Percentiles rank a stretch among this genome's conserved stretches.
phyloP scores from a whole-genome alignment of 1,140 invertebrate genomes.

The Argopecten irradians region DNA sequence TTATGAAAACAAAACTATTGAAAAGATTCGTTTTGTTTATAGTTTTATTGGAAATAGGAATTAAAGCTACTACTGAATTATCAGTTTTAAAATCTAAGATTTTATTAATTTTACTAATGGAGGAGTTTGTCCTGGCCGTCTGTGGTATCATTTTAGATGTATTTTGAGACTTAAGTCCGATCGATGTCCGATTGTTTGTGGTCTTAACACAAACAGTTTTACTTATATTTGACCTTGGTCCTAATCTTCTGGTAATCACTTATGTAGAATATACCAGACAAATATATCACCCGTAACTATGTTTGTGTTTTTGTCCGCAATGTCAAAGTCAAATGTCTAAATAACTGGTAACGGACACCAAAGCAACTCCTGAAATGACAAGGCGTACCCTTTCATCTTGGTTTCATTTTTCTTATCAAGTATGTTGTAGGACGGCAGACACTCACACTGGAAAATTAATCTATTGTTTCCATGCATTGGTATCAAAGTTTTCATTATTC shows the following conservation, averaged over 20 bases:
- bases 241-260: not conserved
- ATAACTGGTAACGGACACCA: not conserved
- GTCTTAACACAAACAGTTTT: too few relatives aligned
- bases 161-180: too few relatives aligned
- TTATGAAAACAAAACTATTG: too few relatives aligned
- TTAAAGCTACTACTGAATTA: too few relatives aligned
- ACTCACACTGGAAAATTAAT: not conserved
- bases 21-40: too few relatives aligned
- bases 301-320: not conserved
- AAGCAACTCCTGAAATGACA: not conserved
- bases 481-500: not conserved
- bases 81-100: too few relatives aligned
- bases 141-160: too few relatives aligned
- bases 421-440: not conserved
- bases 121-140: too few relatives aligned
- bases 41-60: too few relatives aligned
- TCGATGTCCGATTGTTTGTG: too few relatives aligned
- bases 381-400: not conserved
- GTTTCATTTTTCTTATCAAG: not conserved
- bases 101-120: too few relatives aligned
- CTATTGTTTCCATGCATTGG: not conserved
- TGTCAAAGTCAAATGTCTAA: not conserved
- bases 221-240: not conserved
- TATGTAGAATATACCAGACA: not conserved
- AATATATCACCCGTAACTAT: not conserved